These are phyloP conservation scores for Rutilus rutilus DNA, from an alignment of 2,113 vertebrate genomes.

Conservation along the genomic window DNA sequence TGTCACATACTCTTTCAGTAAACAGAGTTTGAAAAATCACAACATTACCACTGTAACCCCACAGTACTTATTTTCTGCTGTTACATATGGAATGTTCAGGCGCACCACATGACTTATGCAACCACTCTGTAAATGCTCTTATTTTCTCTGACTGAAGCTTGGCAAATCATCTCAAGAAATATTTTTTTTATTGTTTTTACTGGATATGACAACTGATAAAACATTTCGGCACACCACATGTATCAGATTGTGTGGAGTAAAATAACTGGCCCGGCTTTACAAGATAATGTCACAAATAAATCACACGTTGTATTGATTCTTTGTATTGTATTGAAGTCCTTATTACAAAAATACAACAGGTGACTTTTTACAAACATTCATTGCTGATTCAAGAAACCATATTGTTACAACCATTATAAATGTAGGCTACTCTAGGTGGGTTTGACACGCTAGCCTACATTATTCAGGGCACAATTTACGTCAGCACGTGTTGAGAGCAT, in stretches of 20 bases:
- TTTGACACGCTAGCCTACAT: conserved; percentile 10
- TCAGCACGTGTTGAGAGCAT: conserved; percentile 19
- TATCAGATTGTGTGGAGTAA: not conserved
- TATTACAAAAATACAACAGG: not conserved
- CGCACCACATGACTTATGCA: conserved; percentile 5
- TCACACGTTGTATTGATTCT: not conserved
- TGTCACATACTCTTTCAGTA: not conserved
- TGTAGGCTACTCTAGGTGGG: not conserved
- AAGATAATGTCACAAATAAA: not conserved
- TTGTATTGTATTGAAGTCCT: too few relatives aligned
- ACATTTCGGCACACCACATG: not conserved
- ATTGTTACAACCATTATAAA: not conserved
- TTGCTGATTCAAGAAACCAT: not conserved
- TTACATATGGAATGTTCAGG: conserved; percentile 13
- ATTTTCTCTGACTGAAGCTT: conserved; percentile 9
- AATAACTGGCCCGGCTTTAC: not conserved
- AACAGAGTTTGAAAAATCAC: not conserved
- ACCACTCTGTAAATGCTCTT: not conserved
- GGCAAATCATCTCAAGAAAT: not conserved
- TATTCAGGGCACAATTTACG: not conserved
- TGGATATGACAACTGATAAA: not conserved
- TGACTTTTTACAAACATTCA: not conserved
- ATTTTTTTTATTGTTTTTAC: not conserved
- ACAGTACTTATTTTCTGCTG: conserved; percentile 10
- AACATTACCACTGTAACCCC: conserved; percentile 15